Base-by-base conservation (phyloP, 1,140 invertebrate species). In the Drosophila tani region DNA sequence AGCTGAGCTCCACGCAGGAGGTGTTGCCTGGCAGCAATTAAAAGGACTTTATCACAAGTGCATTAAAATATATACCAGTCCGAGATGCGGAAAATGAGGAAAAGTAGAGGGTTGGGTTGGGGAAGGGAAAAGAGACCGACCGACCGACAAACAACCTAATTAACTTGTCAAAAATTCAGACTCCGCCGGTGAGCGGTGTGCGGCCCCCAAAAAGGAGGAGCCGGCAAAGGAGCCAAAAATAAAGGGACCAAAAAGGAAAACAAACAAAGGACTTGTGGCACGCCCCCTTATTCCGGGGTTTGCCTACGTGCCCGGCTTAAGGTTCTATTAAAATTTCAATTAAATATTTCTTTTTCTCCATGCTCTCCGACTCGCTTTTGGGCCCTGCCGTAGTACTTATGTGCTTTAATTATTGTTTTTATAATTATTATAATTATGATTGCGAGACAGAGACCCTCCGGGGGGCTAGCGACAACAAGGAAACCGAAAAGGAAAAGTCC, bases 301-400 rank as follows among this genome's bases (percentile, higher is more conserved):
- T 40, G 64, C 45, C 70, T 75, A 83, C 73, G 73, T 84, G 76
- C 73, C 58, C 64, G 27, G 64, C 82, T 84, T 81, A 81, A 63
- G 77, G 81, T 84, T 84, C 82, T 84, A 84, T 84, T 81, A 84
- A 78, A 84, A 84, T 84, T 84, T 84, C 82, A 84, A 84, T 84
- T 84, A 84, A 70, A 85, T 75, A 58, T 79, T 78, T 84, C 40
- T 21, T 64, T 51, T 62, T n/a, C 62, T 24, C n/a, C 19, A 12
- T 29, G 35, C 35, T 14, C 35, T 14, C 21, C 65, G 35, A 14
- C 51, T 60, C 35, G 47, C 46, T 14, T 35, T 57, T 32, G 43
- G 51, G 21, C 35, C 35, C n/a, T 47, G 1, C 12, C 4, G 21
- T 24, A 56, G 57, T 64, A 43, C 69, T 75, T 79, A 73, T 79